phyloP scores from a whole-genome alignment of 2,113 vertebrate species.

The Progne subis region DNA sequence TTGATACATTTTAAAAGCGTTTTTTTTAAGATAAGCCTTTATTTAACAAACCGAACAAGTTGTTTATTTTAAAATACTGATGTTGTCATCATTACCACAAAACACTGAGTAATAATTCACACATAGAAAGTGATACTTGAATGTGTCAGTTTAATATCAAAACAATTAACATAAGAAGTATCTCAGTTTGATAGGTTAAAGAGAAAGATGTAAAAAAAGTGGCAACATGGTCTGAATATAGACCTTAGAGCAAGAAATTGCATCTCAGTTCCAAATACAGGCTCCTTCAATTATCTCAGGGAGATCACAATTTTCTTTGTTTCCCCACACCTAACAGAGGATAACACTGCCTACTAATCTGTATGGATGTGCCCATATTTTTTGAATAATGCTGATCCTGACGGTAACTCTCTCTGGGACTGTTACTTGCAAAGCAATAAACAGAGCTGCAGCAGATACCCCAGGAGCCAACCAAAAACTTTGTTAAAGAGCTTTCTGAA shows the following conservation, averaged over 20 bases:
- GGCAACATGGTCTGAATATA: conserved; percentile 4
- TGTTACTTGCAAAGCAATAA: neutral
- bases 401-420: neutral
- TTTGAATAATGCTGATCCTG: neutral
- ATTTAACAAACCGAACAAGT: conserved; percentile 56
- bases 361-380: neutral
- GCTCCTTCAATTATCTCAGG: neutral
- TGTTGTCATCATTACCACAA: conserved; percentile 73
- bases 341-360: neutral
- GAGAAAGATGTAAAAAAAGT: conserved; percentile 34
- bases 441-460: neutral
- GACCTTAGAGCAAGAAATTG: conserved; percentile 13
- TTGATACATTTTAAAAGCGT: conserved; percentile 37
- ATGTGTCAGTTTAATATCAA: conserved; percentile 75
- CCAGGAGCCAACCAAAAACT: neutral
- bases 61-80: conserved; percentile 81
- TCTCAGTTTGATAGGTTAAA: conserved; percentile 72
- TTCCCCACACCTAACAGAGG: neutral
- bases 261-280: conserved; percentile 7
- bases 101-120: conserved; percentile 79
- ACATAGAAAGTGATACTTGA: conserved; percentile 72
- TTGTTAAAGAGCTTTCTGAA: neutral
- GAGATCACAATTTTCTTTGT: neutral
- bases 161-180: conserved; percentile 73
- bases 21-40: conserved; percentile 26